Percentiles rank a stretch among this genome's conserved stretches.
phyloP scores from a whole-genome alignment of 2,888 invertebrate genomes.

The Heliconius ismenius region DNA sequence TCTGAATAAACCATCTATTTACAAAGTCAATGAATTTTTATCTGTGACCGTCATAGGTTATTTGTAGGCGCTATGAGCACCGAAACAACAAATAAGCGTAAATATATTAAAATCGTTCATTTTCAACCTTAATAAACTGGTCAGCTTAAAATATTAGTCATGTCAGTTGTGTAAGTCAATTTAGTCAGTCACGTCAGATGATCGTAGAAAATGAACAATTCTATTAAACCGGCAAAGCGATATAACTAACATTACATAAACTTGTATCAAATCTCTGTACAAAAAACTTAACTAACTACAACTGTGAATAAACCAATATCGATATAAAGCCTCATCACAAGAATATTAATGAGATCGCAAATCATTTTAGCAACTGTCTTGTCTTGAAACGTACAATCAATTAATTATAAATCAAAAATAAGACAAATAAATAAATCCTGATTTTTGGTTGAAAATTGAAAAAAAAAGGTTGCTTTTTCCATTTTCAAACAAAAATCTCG shows the following conservation, averaged over 20 bases:
- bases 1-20: constrained; percentile 7
- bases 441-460: constrained; percentile 2
- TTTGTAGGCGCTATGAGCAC: constrained; percentile 30
- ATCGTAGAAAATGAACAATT: constrained; percentile 10
- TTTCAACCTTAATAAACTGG: not conserved
- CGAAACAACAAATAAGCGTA: constrained; percentile 41
- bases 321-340: constrained; percentile 68
- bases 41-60: constrained; percentile 32
- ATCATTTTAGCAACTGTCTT: constrained; percentile 42
- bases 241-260: constrained; percentile 57
- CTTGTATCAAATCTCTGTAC: constrained; percentile 64
- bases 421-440: constrained; percentile 26
- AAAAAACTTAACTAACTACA: constrained; percentile 62
- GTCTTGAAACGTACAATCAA: constrained; percentile 33
- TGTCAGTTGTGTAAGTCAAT: not conserved
- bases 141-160: not conserved
- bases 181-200: not conserved
- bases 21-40: constrained; percentile 32
- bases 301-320: constrained; percentile 58
- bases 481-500: not conserved
- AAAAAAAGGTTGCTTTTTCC: not conserved
- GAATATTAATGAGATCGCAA: constrained; percentile 71
- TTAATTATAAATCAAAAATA: constrained; percentile 25
- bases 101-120: constrained; percentile 34
- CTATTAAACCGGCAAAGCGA: constrained; percentile 47